Evolutionary conservation across 1,140 invertebrate species (phyloP).

Genomic region (Drosophila hydei): DNA sequence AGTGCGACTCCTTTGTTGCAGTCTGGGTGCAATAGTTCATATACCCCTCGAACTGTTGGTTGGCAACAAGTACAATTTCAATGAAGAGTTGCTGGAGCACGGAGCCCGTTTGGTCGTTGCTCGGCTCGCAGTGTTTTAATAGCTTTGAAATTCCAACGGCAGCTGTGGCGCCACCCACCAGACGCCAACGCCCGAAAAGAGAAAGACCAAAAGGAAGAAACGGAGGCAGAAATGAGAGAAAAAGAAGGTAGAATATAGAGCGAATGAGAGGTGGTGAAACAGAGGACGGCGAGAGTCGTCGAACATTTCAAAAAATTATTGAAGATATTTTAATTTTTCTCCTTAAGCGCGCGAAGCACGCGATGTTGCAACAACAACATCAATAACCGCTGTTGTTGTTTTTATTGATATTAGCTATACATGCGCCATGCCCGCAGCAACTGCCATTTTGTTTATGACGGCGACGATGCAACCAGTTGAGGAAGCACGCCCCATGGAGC

Average conservation of each 20-base stretch:
- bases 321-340: constrained; percentile 79
- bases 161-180: constrained; percentile 70
- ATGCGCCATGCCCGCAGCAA: constrained; percentile 62
- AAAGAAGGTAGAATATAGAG: not conserved
- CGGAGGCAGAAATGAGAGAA: constrained; percentile 37
- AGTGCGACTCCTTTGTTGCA: too few relatives aligned
- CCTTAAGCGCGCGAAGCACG: constrained; percentile 53
- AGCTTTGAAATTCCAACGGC: constrained; percentile 83
- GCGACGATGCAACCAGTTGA: constrained; percentile 64
- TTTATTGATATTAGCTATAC: constrained; percentile 81
- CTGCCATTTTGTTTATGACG: constrained; percentile 81
- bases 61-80: constrained; percentile 41
- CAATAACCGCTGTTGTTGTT: constrained; percentile 51
- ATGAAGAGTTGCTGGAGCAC: constrained; percentile 26
- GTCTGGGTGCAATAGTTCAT: not conserved
- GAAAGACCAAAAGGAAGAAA: constrained; percentile 47
- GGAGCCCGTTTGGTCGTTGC: constrained; percentile 76
- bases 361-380: constrained; percentile 47
- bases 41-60: constrained; percentile 2
- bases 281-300: constrained; percentile 52
- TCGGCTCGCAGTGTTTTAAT: constrained; percentile 81
- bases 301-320: constrained; percentile 82
- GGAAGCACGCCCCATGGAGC: constrained; percentile 29
- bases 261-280: not conserved
- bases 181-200: constrained; percentile 36